Evolutionary conservation across 1,140 invertebrate species (phyloP).

Genomic region (Drosophila kepulauana): DNA sequence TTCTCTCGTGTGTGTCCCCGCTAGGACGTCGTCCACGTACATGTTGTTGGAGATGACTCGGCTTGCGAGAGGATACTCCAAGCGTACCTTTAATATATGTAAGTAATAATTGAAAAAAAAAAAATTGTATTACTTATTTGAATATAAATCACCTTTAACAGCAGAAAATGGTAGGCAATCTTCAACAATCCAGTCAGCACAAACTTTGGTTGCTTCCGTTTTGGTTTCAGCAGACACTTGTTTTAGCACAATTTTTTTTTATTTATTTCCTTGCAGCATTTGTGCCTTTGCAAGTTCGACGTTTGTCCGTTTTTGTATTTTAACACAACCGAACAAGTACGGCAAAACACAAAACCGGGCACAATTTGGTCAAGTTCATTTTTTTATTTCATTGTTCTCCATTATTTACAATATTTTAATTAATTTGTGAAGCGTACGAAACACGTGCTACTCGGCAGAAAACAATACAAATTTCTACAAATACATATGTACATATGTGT

Average conservation of each 20-base stretch:
- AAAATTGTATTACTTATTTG: constrained; percentile 21
- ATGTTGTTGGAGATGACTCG: no score
- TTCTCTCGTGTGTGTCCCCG: no score
- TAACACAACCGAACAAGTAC: not conserved
- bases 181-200: constrained; percentile 28
- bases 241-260: not conserved
- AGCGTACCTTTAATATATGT: no score
- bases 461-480: no score
- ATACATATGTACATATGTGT: no score
- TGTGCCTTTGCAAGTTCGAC: not conserved
- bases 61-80: no score
- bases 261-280: not conserved
- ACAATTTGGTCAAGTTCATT: not conserved
- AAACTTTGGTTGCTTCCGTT: no score
- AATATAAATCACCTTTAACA: constrained; percentile 12
- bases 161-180: constrained; percentile 17
- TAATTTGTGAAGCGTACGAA: no score
- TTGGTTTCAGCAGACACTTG: not conserved
- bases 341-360: not conserved
- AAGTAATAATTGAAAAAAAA: constrained; percentile 8
- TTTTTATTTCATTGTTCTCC: constrained; percentile 13
- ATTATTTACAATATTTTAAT: no score
- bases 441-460: no score
- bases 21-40: no score
- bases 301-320: not conserved